Conservation (phyloP, 2,888 invertebrate species). For the Ceramica pisi region DNA sequence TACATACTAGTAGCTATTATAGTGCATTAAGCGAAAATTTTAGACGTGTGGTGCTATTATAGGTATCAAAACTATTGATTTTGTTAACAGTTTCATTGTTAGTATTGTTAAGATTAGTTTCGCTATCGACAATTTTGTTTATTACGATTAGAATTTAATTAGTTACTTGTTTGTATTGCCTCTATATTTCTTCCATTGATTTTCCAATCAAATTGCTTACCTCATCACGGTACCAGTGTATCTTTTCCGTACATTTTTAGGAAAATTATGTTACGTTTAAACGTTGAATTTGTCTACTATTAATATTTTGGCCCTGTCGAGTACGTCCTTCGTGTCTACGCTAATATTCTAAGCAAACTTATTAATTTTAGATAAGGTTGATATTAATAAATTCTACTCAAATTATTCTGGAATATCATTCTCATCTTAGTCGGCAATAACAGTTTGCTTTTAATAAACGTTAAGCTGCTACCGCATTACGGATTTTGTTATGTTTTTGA, state of each 20-base stretch:
- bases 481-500: slow-evolving; percentile 4
- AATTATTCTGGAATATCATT: slow-evolving; percentile 27
- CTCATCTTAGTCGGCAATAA: slow-evolving; percentile 1
- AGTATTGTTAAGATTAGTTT: slow-evolving; percentile 8
- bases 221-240: slow-evolving; percentile 31
- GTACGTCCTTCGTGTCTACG: slow-evolving; percentile 75
- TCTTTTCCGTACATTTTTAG: slow-evolving; percentile 2
- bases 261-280: neutral
- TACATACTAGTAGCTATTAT: slow-evolving; percentile 53
- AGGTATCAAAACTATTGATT: slow-evolving; percentile 64
- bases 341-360: slow-evolving; percentile 60
- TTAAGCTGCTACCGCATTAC: neutral
- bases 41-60: slow-evolving; percentile 85
- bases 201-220: slow-evolving; percentile 44
- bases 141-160: slow-evolving; percentile 7
- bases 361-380: slow-evolving; percentile 52
- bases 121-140: neutral
- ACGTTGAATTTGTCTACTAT: slow-evolving; percentile 20
- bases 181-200: slow-evolving; percentile 43
- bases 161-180: slow-evolving; percentile 33
- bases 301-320: slow-evolving; percentile 78
- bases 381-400: slow-evolving; percentile 52
- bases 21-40: slow-evolving; percentile 66
- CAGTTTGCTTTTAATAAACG: neutral
- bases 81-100: slow-evolving; percentile 24